These are phyloP conservation scores for Mythimna ferrago DNA, from an alignment of 2,888 invertebrate genomes.

Conservation along the genomic window DNA sequence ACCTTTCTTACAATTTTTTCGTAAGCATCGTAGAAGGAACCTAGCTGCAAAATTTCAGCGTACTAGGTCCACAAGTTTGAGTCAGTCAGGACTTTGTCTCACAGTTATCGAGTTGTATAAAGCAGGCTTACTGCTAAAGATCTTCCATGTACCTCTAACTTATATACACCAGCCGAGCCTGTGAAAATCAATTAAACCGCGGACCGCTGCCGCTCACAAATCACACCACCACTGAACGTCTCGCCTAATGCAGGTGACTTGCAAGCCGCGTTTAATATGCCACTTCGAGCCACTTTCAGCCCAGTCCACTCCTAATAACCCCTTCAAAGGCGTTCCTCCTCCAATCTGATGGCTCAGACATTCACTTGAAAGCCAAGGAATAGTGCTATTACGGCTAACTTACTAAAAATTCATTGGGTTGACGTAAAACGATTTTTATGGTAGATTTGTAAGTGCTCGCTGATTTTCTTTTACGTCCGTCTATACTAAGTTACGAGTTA, in stretches of 20 bases:
- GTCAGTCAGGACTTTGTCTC: no score
- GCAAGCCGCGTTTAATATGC: conserved; percentile 75
- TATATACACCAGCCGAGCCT: neutral
- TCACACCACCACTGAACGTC: conserved; percentile 67
- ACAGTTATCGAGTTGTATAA: no score
- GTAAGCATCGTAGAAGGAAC: no score
- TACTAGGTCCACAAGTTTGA: no score
- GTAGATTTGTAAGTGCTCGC: conserved; percentile 29
- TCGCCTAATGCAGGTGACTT: conserved; percentile 85
- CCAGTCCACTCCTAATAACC: conserved; percentile 71
- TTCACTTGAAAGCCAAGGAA: conserved; percentile 50
- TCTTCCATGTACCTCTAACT: no score
- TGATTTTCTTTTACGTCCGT: conserved; percentile 25
- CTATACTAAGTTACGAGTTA: conserved; percentile 1
- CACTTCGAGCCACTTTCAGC: conserved; percentile 70
- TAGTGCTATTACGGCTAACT: conserved; percentile 56
- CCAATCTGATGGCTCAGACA: conserved; percentile 65
- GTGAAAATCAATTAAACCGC: conserved; percentile 5
- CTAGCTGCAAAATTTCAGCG: no score
- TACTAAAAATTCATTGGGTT: conserved; percentile 56
- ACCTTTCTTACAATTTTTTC: no score
- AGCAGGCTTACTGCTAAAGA: no score
- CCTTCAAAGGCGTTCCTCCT: conserved; percentile 67
- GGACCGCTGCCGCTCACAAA: conserved; percentile 39
- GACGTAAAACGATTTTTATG: conserved; percentile 50